phyloP scores from a whole-genome alignment of 2,888 invertebrate genomes.

The Zaprionus lineosus region DNA sequence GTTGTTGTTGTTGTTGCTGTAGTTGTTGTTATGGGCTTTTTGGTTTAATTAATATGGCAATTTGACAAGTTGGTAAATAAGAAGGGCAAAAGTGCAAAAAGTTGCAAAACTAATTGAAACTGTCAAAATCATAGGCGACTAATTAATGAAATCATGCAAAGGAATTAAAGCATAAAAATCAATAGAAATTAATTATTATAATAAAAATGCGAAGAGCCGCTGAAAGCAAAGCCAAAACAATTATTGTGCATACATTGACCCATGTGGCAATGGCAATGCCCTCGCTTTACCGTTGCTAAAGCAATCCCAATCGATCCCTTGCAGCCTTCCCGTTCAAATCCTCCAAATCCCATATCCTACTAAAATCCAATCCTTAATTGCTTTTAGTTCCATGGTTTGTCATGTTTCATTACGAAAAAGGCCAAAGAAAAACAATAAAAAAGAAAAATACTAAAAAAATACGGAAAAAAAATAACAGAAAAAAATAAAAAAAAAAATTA shows the following conservation, averaged over 20 bases:
- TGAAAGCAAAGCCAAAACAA: constrained; percentile 41
- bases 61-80: constrained; percentile 51
- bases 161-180: constrained; percentile 42
- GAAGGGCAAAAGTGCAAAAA: background rate
- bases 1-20: no score
- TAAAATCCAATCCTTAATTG: constrained; percentile 53
- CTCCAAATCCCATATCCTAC: constrained; percentile 14
- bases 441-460: no score
- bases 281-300: background rate
- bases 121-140: constrained; percentile 58
- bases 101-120: constrained; percentile 65
- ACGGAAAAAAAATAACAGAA: no score
- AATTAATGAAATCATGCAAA: constrained; percentile 56
- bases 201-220: constrained; percentile 12
- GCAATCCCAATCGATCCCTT: background rate
- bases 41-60: constrained; percentile 50
- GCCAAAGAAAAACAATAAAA: background rate
- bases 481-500: no score
- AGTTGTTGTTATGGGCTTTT: no score
- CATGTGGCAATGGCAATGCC: background rate
- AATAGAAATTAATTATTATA: constrained; percentile 58
- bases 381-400: constrained; percentile 55
- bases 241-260: constrained; percentile 36
- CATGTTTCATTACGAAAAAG: constrained; percentile 46
- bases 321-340: background rate